Conservation (phyloP, 2,113 vertebrate species). For the Anseranas semipalmata region DNA sequence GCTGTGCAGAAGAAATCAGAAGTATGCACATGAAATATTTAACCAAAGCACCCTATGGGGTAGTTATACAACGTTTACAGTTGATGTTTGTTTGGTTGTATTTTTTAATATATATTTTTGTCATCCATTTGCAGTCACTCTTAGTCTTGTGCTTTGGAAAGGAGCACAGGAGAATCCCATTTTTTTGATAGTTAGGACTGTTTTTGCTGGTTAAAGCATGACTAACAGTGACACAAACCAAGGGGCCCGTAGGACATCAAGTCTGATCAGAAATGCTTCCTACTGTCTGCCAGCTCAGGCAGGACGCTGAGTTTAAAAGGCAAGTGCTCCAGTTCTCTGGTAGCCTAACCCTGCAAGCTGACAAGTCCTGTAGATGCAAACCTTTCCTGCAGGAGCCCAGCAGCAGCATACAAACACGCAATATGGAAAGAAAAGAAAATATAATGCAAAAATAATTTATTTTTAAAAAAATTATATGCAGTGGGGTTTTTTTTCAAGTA, state of each 20-base stretch:
- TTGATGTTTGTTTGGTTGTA: background rate
- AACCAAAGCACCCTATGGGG: background rate
- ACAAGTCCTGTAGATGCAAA: accelerated
- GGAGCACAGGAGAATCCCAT: accelerated
- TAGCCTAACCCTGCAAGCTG: background rate
- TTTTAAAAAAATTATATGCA: background rate
- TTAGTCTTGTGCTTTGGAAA: background rate
- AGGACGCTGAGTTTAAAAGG: background rate
- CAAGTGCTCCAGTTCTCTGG: accelerated
- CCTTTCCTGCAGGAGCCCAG: background rate
- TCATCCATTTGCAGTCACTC: background rate
- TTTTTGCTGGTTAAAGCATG: background rate
- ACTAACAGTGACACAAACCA: background rate
- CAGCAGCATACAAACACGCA: background rate
- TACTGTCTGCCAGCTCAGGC: background rate
- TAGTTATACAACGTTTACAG: background rate
- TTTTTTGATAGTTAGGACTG: background rate
- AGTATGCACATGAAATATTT: background rate
- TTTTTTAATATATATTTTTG: background rate
- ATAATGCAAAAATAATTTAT: background rate
- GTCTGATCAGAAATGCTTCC: background rate
- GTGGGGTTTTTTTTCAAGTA: background rate
- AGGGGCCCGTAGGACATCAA: background rate
- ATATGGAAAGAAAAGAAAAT: background rate
- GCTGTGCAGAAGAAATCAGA: background rate